phyloP scores from a whole-genome alignment of 2,113 vertebrate species.

The Cyprinus carpio region DNA sequence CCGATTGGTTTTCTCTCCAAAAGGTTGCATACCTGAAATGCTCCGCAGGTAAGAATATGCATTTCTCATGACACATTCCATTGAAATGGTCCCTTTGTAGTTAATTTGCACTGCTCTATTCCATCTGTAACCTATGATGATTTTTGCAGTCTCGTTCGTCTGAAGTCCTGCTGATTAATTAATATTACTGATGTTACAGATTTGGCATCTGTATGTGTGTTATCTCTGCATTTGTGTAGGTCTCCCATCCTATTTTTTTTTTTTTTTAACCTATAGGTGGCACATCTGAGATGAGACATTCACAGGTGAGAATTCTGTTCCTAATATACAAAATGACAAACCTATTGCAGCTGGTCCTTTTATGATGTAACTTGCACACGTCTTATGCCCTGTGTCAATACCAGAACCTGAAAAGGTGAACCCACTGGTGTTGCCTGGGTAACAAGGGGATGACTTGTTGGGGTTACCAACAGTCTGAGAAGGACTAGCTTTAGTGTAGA shows the following conservation, averaged over 20 bases:
- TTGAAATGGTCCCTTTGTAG: neutral
- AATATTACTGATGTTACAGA: conserved; percentile 3
- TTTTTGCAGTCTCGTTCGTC: conserved; percentile 13
- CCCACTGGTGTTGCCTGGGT: conserved; percentile 83
- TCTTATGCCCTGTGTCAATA: conserved; percentile 76
- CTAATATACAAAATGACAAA: too few relatives aligned
- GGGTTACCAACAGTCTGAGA: conserved; percentile 85
- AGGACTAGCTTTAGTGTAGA: conserved; percentile 53
- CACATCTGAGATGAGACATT: neutral
- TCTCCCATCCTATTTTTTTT: neutral
- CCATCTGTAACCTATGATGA: conserved; percentile 6
- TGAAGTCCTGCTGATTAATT: neutral
- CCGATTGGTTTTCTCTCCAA: too few relatives aligned
- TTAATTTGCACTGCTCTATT: too few relatives aligned
- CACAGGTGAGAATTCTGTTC: neutral
- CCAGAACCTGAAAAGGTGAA: conserved; percentile 90
- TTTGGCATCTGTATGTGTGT: neutral
- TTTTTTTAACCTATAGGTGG: neutral
- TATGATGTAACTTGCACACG: conserved; percentile 73
- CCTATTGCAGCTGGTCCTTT: conserved; percentile 58
- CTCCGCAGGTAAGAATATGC: neutral
- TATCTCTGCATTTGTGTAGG: neutral
- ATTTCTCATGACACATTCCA: neutral
- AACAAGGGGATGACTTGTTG: conserved; percentile 78
- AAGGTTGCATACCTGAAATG: neutral